Base-by-base conservation (phyloP, 1,140 invertebrate genomes). In the Brachionus calyciflorus region DNA sequence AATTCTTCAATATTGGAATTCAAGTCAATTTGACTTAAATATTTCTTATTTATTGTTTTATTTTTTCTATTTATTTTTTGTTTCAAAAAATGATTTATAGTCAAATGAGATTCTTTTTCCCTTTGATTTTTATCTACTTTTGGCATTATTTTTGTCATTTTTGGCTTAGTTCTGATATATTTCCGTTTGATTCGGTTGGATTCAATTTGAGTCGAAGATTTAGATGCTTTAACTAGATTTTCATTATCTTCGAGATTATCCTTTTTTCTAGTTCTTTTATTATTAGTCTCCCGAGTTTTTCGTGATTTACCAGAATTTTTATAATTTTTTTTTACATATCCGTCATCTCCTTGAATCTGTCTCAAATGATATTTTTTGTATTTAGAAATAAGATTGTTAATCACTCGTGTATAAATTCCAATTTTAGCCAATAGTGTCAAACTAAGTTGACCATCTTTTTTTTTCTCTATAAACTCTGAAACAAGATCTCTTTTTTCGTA, bases 381-480 rank as follows among this genome's bases (percentile, higher is more conserved):
- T 19, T 73, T 73, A 3, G 44, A 17, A 21, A 73, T 73, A 26
- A 73, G 24, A 51, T 30, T 73, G 51, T 49, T 73, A 19, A 73
- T 19, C 26, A 55, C 37, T 2, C 46, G 69, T 55, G 69, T 73
- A 12, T 51, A 73, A 30, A 73, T 73, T 30, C 69, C 69, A 51
- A 73, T 73, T 73, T 55, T 73, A 17, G 51, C 46, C 24, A 73
- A 51, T 17, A 53, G 4, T 21, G 46, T 73, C 3, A 73, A 24
- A 55, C 69, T 73, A 2, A 73, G 9, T 14, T 73, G 69, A 7
- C 69, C 69, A 2, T 73, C 17, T 40, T 28, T 37, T 26, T 73
- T 73, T 55, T 30, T 73, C 4, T 73, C 44, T 51, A 73, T 51
- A 55, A 73, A 73, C 30, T 73, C 69, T 21, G 28, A n/a, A 5